phyloP scores from a whole-genome alignment of 2,797 vertebrate genomes.

The Gorsachius magnificus region DNA sequence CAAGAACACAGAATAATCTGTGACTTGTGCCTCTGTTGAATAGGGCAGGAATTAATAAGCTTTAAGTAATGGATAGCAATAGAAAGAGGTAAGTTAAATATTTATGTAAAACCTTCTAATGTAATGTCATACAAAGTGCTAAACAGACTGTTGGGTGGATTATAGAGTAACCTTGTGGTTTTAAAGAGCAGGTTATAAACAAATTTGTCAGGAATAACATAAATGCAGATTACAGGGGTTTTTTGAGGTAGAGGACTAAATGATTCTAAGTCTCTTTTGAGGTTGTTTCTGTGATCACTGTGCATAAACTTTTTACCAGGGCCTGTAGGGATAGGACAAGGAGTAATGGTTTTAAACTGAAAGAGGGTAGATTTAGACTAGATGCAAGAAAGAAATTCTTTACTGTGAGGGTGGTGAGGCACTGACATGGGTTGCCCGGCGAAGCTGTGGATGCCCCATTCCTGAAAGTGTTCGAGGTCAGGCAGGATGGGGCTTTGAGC shows the following conservation, averaged over 20 bases:
- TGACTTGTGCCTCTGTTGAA: not conserved
- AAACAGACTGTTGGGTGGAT: not conserved
- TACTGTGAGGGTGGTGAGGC: not conserved
- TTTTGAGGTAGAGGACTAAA: not conserved
- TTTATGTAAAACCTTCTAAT: not conserved
- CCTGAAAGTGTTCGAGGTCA: not conserved
- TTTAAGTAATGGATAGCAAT: not conserved
- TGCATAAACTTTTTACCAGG: not conserved
- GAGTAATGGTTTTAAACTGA: not conserved
- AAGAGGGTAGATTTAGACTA: not conserved
- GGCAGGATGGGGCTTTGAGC: not conserved
- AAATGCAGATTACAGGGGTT: not conserved
- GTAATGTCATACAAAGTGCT: not conserved
- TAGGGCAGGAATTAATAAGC: not conserved
- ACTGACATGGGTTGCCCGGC: not conserved
- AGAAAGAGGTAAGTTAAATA: not conserved
- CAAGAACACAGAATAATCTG: not conserved
- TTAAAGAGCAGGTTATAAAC: not conserved
- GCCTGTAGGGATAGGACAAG: not conserved
- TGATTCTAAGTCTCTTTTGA: not conserved
- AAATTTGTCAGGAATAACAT: not conserved
- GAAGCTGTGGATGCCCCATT: not conserved
- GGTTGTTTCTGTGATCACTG: not conserved
- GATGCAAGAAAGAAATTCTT: not conserved
- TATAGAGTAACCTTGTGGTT: not conserved